Conservation (phyloP, 37 sponge, comb jelly and placozoan species). For the Beroe forskalii region DNA sequence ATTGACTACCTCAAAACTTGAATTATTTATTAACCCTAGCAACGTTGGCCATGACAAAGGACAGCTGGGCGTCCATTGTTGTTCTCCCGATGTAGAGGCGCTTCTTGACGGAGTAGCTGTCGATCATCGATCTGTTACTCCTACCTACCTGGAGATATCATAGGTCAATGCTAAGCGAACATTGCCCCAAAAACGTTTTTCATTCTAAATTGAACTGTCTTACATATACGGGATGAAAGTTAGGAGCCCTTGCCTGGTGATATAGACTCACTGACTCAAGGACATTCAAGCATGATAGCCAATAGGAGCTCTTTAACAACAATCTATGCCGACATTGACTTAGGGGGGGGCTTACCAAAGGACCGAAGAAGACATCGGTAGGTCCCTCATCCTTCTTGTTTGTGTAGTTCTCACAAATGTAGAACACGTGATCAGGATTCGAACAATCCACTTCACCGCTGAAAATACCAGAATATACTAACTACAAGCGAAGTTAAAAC, state of each 20-base stretch:
- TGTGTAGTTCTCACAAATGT: constrained; percentile 26
- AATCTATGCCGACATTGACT: too few relatives aligned
- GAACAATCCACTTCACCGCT: constrained; percentile 42
- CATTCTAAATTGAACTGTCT: too few relatives aligned
- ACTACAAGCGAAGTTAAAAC: too few relatives aligned
- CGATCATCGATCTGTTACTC: constrained; percentile 77
- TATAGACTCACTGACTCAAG: too few relatives aligned
- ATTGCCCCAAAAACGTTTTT: too few relatives aligned
- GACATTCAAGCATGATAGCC: too few relatives aligned
- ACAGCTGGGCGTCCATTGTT: constrained; percentile 91
- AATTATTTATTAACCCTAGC: constrained; percentile 79
- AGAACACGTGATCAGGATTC: constrained; percentile 49
- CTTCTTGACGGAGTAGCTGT: constrained; percentile 75
- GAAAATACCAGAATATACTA: too few relatives aligned
- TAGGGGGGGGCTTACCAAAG: constrained; percentile 22
- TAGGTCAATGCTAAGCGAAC: too few relatives aligned
- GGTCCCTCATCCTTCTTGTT: background rate
- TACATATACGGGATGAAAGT: too few relatives aligned
- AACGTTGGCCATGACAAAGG: constrained; percentile 91
- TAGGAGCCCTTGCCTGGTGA: too few relatives aligned
- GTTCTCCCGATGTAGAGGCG: constrained; percentile 92
- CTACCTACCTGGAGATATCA: constrained; percentile 71
- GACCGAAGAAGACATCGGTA: background rate
- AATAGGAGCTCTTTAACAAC: too few relatives aligned
- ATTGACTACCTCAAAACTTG: too few relatives aligned